Base-by-base conservation (phyloP, 2,888 invertebrate genomes). In the Masnerella sp. region DNA sequence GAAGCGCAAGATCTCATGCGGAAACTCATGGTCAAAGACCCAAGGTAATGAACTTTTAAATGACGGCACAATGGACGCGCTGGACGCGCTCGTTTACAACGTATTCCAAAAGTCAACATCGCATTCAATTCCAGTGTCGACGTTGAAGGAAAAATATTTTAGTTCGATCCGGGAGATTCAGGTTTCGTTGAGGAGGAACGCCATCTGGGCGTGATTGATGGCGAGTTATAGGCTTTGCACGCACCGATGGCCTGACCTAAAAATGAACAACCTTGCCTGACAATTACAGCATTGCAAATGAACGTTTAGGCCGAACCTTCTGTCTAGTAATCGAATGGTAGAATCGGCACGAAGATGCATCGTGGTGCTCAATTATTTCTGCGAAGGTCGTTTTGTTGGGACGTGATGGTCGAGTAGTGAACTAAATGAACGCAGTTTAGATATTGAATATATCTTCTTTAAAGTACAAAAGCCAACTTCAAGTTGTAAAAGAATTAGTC, bases 1-100 rank as follows among this genome's bases (percentile, higher is more conserved):
- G 90, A 92, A 81, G 98, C 98, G 79, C 93, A 94, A 84, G 95
- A 97, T 89, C 97, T 98, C 87, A 98, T 98, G 85, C 91, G 91
- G 83, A 94, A 94, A 85, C 93, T 97, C 78, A 93, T 98, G 88
- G 92, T 96, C 86, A 93, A 96, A 88, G 95, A 97, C 89, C 96
- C 98, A 83, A 94, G 93, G 98, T 98, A 88, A 80, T 81, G 72
- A 70, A 30, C 62, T 32, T 42, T 54, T 47, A 40, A 61, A 67
- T 28, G 30, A 25, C 14, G 30, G 3, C 18, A 49, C 40, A 40
- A 40, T 20, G 18, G 40, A 34, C 14, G 34, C 34, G 11, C 2
- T 7, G 30, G 30, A n/a, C 7, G 34, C 2, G 5, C 11, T 34
- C 34, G 11, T 34, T 34, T 34, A n/a, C n/a, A n/a, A n/a, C n/a